These are phyloP conservation scores for Malurus leucopterus DNA, from an alignment of 2,797 vertebrate species.

Conservation along the genomic window DNA sequence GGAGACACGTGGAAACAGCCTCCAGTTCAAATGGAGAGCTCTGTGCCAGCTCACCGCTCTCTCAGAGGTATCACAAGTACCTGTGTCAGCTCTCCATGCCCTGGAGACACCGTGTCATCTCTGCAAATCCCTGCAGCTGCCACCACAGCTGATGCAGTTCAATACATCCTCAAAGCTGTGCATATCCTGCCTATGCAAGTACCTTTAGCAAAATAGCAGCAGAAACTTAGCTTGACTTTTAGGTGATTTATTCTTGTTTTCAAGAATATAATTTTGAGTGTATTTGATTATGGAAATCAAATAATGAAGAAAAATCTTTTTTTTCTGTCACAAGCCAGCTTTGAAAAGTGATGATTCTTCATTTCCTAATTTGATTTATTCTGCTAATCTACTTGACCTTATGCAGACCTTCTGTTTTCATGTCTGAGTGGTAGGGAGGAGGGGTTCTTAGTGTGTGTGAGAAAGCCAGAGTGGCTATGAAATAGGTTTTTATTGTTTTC, in stretches of 20 bases:
- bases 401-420: slow-evolving; percentile 4
- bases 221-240: neutral
- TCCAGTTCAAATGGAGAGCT: neutral
- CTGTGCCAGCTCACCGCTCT: fast-evolving
- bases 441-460: fast-evolving
- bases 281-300: slow-evolving; percentile 50
- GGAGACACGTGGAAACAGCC: neutral
- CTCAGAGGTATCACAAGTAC: neutral
- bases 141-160: fast-evolving
- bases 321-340: slow-evolving; percentile 4
- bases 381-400: slow-evolving; percentile 37
- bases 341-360: slow-evolving; percentile 35
- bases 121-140: neutral
- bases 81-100: neutral
- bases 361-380: slow-evolving; percentile 40
- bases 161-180: neutral
- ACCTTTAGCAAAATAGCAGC: neutral
- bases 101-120: neutral
- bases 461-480: neutral
- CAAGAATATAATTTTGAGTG: neutral
- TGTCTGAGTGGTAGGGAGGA: neutral
- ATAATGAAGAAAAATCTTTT: slow-evolving; percentile 19
- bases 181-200: neutral
- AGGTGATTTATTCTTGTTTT: neutral
- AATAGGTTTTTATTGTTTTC: neutral